Conservation (phyloP, 2,113 vertebrate species). For the Ranitomeya imitator region DNA sequence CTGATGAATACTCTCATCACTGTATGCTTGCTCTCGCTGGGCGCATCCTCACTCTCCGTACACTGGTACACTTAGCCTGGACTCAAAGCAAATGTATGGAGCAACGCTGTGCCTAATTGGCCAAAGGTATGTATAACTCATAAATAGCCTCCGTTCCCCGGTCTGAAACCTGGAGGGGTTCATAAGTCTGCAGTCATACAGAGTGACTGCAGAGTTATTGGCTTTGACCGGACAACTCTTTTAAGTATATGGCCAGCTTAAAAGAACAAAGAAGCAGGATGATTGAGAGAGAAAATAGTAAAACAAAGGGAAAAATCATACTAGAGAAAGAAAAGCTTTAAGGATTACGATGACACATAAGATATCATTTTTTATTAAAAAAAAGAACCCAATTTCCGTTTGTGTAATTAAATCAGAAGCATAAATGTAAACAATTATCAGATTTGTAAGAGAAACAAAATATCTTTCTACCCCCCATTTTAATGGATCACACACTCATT, state of each 20-base stretch:
- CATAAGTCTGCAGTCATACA: too few relatives aligned
- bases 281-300: neutral
- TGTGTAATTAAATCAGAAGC: slow-evolving; percentile 40
- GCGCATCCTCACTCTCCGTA: too few relatives aligned
- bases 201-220: too few relatives aligned
- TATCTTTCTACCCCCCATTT: neutral
- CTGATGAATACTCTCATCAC: too few relatives aligned
- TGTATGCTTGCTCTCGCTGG: too few relatives aligned
- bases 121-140: too few relatives aligned
- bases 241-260: neutral
- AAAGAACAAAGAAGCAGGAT: neutral
- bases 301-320: neutral
- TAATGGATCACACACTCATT: slow-evolving; percentile 42
- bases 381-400: slow-evolving; percentile 16
- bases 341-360: neutral
- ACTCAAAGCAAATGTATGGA: too few relatives aligned
- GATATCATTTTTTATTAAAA: slow-evolving; percentile 14
- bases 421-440: slow-evolving; percentile 46
- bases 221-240: too few relatives aligned
- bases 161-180: too few relatives aligned
- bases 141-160: too few relatives aligned
- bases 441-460: slow-evolving; percentile 31
- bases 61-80: too few relatives aligned
- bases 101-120: too few relatives aligned
- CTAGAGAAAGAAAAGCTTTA: neutral